Evolutionary conservation across 2,888 invertebrate genomes (phyloP).

Genomic region (Yponomeuta evonymella): DNA sequence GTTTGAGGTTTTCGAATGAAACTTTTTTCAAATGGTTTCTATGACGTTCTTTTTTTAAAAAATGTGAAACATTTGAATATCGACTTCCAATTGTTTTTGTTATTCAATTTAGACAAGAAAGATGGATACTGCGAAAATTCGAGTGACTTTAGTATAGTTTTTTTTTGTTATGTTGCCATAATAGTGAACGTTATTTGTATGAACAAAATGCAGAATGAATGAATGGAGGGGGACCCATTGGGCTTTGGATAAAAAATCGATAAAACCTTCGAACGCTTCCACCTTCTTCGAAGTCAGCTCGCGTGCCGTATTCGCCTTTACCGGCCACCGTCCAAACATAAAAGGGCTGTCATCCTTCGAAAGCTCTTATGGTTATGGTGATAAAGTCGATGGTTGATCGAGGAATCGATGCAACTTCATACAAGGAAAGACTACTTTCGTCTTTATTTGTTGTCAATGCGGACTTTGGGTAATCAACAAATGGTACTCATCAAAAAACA

Average conservation of each 20-base stretch:
- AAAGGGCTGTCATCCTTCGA: not conserved
- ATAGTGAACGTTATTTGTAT: not conserved
- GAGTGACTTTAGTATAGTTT: no score
- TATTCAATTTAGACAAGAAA: no score
- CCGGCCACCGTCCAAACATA: constrained; percentile 10
- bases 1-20: no score
- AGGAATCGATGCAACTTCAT: not conserved
- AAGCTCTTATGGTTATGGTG: not conserved
- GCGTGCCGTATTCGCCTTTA: constrained; percentile 11
- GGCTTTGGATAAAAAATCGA: not conserved
- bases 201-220: not conserved
- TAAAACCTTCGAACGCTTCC: not conserved
- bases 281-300: not conserved
- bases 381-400: not conserved
- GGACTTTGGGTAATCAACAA: not conserved
- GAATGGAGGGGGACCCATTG: no score
- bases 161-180: no score
- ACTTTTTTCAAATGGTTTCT: no score
- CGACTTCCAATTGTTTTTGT: no score
- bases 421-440: not conserved
- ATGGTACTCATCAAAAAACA: no score
- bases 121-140: no score
- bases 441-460: not conserved
- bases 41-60: no score
- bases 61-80: no score